Percentiles rank a stretch among this genome's conserved stretches.
Evolutionary conservation across 2,113 vertebrate species (phyloP).

Genomic region (Thunnus maccoyii): DNA sequence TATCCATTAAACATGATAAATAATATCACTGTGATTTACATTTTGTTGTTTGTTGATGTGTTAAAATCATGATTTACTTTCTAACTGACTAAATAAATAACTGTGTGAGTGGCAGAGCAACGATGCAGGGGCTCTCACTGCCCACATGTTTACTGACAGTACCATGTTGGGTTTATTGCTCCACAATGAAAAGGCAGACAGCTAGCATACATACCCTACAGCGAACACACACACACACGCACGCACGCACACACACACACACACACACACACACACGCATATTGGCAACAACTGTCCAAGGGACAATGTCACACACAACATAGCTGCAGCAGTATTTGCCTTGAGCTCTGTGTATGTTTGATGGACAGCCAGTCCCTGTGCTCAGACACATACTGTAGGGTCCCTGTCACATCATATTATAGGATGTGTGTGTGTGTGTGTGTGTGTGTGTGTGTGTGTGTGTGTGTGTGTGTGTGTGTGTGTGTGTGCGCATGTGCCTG

Average conservation of each 20-base stretch:
- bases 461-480: conserved; percentile 9
- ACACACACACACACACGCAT: conserved; percentile 15
- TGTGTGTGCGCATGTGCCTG: conserved; percentile 11
- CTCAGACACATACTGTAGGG: conserved; percentile 83
- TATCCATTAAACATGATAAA: not conserved
- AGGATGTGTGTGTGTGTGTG: conserved; percentile 31
- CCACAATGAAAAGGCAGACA: conserved; percentile 59
- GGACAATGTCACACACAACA: conserved; percentile 73
- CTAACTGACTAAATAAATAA: conserved; percentile 56
- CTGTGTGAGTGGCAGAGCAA: conserved; percentile 57
- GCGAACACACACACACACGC: conserved; percentile 4
- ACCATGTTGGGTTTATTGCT: conserved; percentile 67
- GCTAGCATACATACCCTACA: conserved; percentile 46
- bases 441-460: conserved; percentile 23
- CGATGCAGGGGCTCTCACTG: conserved; percentile 49
- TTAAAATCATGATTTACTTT: conserved; percentile 35
- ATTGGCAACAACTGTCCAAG: conserved; percentile 62
- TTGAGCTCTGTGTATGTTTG: conserved; percentile 69
- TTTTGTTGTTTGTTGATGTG: conserved; percentile 15
- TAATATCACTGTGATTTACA: conserved; percentile 9
- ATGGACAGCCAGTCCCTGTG: conserved; percentile 71
- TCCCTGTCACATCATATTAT: conserved; percentile 82
- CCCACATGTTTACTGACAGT: conserved; percentile 68
- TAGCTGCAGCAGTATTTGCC: conserved; percentile 63
- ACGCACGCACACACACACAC: not conserved